Conservation (phyloP, 2,888 invertebrate species). For the Mythimna lalbum region DNA sequence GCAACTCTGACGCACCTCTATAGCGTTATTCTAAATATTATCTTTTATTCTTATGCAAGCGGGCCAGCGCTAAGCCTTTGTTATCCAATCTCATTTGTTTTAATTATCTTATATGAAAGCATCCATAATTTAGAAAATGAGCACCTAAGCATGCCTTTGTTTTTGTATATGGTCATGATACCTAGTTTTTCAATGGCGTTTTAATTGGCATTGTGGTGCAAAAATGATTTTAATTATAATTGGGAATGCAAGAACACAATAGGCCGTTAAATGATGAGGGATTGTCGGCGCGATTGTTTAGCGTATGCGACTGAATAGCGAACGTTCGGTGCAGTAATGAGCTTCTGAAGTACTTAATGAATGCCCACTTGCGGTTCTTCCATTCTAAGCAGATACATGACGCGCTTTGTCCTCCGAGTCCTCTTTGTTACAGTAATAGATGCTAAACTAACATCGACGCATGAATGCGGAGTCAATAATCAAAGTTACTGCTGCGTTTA, state of each 20-base stretch:
- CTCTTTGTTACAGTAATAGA: constrained; percentile 37
- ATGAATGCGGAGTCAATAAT: constrained; percentile 12
- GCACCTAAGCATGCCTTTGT: constrained; percentile 53
- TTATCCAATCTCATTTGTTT: constrained; percentile 57
- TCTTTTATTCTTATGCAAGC: constrained; percentile 68
- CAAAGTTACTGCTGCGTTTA: constrained; percentile 8
- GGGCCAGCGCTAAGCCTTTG: constrained; percentile 25
- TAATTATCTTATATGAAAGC: constrained; percentile 50
- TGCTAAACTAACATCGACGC: constrained; percentile 34
- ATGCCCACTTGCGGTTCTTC: constrained; percentile 69
- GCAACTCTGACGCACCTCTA: constrained; percentile 73
- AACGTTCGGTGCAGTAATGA: constrained; percentile 82
- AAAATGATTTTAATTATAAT: constrained; percentile 81
- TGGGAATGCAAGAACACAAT: constrained; percentile 78
- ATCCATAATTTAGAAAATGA: constrained; percentile 53
- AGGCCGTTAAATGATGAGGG: constrained; percentile 80
- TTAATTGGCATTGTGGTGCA: constrained; percentile 73
- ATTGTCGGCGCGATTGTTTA: constrained; percentile 80
- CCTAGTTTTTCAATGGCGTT: constrained; percentile 62
- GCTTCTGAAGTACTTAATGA: constrained; percentile 80
- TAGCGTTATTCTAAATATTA: constrained; percentile 67
- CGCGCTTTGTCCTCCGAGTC: constrained; percentile 50
- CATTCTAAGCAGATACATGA: constrained; percentile 66
- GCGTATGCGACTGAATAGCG: constrained; percentile 80
- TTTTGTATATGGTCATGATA: constrained; percentile 46